Percentiles rank a stretch among this genome's conserved stretches.
These are phyloP conservation scores for Agrilus cyanescens DNA, from an alignment of 2,888 invertebrate genomes.

Conservation along the genomic window DNA sequence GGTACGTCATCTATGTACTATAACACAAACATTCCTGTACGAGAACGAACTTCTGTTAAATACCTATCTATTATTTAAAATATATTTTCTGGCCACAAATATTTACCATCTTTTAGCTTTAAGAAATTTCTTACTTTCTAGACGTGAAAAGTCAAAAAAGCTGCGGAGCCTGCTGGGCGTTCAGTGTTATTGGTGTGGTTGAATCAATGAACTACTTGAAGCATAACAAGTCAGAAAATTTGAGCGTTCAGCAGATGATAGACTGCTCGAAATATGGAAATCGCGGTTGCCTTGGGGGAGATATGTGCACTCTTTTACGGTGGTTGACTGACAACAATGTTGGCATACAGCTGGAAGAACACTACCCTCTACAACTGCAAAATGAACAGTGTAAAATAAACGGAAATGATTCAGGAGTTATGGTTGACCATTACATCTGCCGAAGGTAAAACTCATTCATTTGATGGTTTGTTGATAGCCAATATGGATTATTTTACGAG, in stretches of 20 bases:
- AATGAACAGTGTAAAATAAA: constrained; percentile 39
- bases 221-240: constrained; percentile 43
- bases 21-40: no score
- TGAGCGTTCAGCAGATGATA: constrained; percentile 71
- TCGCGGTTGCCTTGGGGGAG: constrained; percentile 69
- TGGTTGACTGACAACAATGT: constrained; percentile 53
- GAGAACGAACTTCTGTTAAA: constrained; percentile 24
- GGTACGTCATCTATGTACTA: not conserved
- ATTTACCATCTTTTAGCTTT: no score
- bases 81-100: no score
- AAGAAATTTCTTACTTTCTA: constrained; percentile 53
- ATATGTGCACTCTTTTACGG: constrained; percentile 63
- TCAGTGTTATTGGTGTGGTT: constrained; percentile 60
- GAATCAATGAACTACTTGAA: constrained; percentile 67
- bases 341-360: constrained; percentile 41
- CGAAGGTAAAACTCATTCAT: constrained; percentile 44
- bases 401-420: constrained; percentile 35
- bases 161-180: constrained; percentile 84
- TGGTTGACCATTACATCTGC: constrained; percentile 48
- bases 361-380: constrained; percentile 51
- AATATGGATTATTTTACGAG: not conserved
- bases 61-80: no score
- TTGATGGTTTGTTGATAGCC: not conserved
- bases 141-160: constrained; percentile 57
- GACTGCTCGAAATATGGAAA: constrained; percentile 67